Base-by-base conservation (phyloP, 2,888 invertebrate genomes). In the Diloba caeruleocephala region DNA sequence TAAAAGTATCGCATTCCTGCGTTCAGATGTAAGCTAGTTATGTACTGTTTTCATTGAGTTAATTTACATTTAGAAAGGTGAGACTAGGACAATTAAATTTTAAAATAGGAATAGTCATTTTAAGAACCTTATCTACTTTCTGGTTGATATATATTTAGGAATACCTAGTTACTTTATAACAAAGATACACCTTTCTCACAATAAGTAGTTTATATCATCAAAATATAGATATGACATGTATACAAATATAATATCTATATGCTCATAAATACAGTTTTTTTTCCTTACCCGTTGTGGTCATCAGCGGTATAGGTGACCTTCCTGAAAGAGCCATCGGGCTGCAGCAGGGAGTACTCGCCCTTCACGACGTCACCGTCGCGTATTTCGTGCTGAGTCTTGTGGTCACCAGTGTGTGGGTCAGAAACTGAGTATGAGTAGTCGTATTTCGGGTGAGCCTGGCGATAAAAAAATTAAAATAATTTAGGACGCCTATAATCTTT, bases 251-350 rank as follows among this genome's bases (percentile, higher is more conserved):
- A n/a, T n/a, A n/a, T n/a, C n/a, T n/a, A n/a, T n/a, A n/a, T n/a
- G n/a, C n/a, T 29, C 8, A 15, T 9, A 14, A n/a, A 14, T 31
- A 1, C 3, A 37, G n/a, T n/a, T n/a, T 19, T 2, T 6, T 4
- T 26, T 56, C 1, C 78, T 83, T 87, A 93, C 92, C 92, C 92
- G 58, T 92, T 91, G 74, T 93, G 92, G 70, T 93, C 92, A 67
- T 93, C 92, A 74, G 92, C 92, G 73, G 92, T 93, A 83, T 93
- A 93, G 55, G 92, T 92, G 79, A 93, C 92, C 80, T 92, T 93
- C 75, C 92, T 88, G 90, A 93, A 92, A 62, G 92, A 92, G 63
- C 92, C 92, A 58, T 93, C 92, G 6, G 92, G 92, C 71, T 93
- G 92, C 54, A 92, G 86, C 56, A 93, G 84, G 13, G 92, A 93